Evolutionary conservation across 2,113 vertebrate genomes (phyloP).

Genomic region (Gallinago media): DNA sequence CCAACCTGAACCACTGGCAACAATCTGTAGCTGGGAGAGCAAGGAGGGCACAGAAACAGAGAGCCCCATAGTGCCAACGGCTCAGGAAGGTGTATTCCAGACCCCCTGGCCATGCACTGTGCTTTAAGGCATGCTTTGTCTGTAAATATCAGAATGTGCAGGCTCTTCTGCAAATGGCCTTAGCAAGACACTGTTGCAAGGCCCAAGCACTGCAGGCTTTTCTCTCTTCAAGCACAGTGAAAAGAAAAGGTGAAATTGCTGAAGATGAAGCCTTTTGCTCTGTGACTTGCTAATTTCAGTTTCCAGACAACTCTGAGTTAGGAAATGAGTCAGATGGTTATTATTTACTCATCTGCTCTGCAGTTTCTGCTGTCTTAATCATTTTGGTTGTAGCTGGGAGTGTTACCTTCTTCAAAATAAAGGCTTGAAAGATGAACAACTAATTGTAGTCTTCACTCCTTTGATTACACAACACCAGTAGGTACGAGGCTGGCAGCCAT

Average conservation of each 20-base stretch:
- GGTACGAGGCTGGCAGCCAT: background rate
- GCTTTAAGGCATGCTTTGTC: background rate
- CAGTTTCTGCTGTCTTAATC: constrained; percentile 27
- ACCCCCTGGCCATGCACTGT: background rate
- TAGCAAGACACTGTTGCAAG: background rate
- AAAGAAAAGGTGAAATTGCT: background rate
- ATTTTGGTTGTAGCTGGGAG: background rate
- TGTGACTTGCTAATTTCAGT: background rate
- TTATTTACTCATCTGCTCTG: constrained; percentile 47
- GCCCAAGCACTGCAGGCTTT: background rate
- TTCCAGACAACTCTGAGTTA: constrained; percentile 23
- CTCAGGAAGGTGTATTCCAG: background rate
- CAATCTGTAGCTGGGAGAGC: background rate
- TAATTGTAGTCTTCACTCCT: constrained; percentile 8
- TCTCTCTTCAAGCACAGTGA: background rate
- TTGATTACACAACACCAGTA: background rate
- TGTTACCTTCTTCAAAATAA: constrained; percentile 18
- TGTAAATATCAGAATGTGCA: background rate
- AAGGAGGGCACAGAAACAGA: background rate
- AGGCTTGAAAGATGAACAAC: background rate
- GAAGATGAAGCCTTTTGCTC: background rate
- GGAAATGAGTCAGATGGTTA: constrained; percentile 54
- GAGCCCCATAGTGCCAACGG: background rate
- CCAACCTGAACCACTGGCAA: background rate
- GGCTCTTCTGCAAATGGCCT: background rate